Conservation (phyloP, 2,797 vertebrate species). For the Halcyon leucocephala region DNA sequence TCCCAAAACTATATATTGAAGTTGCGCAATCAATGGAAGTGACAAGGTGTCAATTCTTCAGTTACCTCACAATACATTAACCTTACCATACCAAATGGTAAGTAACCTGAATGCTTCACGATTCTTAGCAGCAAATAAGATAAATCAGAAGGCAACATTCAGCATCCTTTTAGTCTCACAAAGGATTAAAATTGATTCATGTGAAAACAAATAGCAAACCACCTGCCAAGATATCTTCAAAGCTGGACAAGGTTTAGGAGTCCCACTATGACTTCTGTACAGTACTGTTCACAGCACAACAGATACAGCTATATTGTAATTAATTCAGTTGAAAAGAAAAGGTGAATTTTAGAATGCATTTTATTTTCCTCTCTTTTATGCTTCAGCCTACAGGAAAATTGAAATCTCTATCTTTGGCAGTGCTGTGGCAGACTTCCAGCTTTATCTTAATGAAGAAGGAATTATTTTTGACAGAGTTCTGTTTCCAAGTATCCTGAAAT, state of each 20-base stretch:
- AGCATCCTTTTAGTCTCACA: neutral
- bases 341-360: conserved; percentile 6
- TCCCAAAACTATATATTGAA: neutral
- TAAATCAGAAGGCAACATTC: neutral
- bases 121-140: neutral
- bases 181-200: neutral
- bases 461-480: conserved; percentile 25
- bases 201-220: neutral
- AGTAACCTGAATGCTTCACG: neutral
- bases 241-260: neutral
- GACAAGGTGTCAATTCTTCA: neutral
- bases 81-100: neutral
- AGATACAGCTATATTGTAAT: neutral
- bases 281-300: neutral
- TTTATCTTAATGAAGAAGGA: conserved; percentile 54
- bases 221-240: neutral
- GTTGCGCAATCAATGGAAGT: neutral
- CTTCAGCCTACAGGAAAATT: conserved; percentile 53
- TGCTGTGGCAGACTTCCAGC: conserved; percentile 25
- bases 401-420: conserved; percentile 27
- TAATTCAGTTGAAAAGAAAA: conserved; percentile 42
- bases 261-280: neutral
- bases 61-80: neutral
- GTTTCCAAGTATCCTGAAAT: conserved; percentile 27
- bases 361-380: conserved; percentile 44